Conservation (phyloP, 2,113 vertebrate genomes). For the Pterocles orientalis region DNA sequence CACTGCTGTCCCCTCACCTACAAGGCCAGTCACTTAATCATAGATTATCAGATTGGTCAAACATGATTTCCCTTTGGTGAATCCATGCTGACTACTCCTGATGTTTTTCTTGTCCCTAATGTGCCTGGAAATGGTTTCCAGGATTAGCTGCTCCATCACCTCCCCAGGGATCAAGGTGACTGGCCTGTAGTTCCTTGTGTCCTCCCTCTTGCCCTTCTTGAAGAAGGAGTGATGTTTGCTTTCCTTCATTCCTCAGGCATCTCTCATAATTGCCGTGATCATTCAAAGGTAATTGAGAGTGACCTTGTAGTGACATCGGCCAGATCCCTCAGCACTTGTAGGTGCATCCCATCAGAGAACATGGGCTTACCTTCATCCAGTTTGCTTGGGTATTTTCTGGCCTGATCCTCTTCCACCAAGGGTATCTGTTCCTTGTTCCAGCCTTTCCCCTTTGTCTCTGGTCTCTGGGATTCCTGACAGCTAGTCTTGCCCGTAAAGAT, state of each 20-base stretch:
- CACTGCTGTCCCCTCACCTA: not conserved
- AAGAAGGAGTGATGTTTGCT: not conserved
- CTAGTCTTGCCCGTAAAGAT: no score
- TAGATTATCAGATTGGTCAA: not conserved
- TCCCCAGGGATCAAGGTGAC: no score
- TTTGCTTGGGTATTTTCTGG: not conserved
- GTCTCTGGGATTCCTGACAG: not conserved
- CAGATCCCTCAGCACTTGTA: not conserved
- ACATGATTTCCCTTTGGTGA: not conserved
- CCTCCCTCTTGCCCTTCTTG: not conserved
- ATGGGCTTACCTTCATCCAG: not conserved
- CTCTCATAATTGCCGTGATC: not conserved
- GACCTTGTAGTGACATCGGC: not conserved
- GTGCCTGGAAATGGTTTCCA: no score
- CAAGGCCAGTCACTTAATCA: not conserved
- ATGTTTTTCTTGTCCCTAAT: no score
- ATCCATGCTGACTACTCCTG: not conserved
- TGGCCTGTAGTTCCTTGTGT: not conserved
- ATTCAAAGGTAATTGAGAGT: not conserved
- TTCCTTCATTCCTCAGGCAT: not conserved
- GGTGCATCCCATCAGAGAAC: not conserved
- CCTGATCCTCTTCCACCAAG: not conserved
- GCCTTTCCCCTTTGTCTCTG: not conserved
- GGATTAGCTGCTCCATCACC: no score
- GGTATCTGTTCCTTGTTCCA: not conserved